These are phyloP conservation scores for Etheostoma spectabile DNA, from an alignment of 2,113 vertebrate species.

Conservation along the genomic window DNA sequence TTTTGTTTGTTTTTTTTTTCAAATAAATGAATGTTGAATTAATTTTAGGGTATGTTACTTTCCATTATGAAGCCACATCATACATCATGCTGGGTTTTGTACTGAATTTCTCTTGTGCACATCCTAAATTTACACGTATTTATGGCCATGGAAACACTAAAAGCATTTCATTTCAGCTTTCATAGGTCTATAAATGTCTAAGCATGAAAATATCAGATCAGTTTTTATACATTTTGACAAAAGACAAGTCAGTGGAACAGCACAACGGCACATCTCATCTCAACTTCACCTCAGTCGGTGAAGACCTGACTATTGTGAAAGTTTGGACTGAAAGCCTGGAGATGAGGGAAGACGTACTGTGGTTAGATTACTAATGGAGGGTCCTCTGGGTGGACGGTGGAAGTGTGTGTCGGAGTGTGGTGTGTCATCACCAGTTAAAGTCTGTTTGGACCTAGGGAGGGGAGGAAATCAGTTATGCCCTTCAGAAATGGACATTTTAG, in stretches of 20 bases:
- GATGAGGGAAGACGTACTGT: conserved; percentile 16
- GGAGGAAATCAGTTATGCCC: conserved; percentile 42
- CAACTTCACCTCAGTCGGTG: conserved; percentile 62
- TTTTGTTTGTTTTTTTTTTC: conserved; percentile 33
- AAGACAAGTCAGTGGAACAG: conserved; percentile 32
- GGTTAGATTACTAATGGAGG: conserved; percentile 24
- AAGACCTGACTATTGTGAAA: conserved; percentile 75
- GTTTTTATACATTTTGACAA: conserved; percentile 21
- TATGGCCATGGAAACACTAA: conserved; percentile 40
- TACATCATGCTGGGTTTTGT: conserved; percentile 45
- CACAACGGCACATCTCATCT: conserved; percentile 41
- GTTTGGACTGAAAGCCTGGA: conserved; percentile 40
- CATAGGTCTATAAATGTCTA: conserved; percentile 13
- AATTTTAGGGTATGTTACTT: conserved; percentile 62
- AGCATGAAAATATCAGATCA: conserved; percentile 17
- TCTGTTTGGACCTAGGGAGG: conserved; percentile 46
- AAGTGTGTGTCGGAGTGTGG: conserved; percentile 16
- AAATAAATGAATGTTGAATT: conserved; percentile 79
- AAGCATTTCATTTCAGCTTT: conserved; percentile 14
- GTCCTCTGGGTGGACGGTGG: conserved; percentile 27
- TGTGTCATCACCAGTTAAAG: conserved; percentile 34
- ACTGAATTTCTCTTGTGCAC: conserved; percentile 33
- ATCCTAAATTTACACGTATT: conserved; percentile 25
- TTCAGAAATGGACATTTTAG: conserved; percentile 46
- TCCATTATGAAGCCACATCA: conserved; percentile 34